Percentiles rank a stretch among this genome's conserved stretches.
Conservation (phyloP, 2,888 invertebrate genomes). For the Ptychoptera albimana region DNA sequence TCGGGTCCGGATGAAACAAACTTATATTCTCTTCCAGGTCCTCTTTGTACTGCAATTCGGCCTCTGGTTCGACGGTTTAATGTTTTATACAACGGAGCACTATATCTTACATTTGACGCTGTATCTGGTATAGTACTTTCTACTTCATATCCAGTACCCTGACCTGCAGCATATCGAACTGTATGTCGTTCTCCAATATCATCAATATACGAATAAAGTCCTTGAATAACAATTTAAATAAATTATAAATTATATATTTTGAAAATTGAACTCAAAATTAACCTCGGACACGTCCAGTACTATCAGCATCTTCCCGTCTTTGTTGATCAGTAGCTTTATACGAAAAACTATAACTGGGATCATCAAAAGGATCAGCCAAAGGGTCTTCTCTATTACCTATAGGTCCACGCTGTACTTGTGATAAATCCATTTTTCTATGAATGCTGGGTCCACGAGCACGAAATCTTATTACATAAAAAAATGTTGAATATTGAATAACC, state of each 20-base stretch:
- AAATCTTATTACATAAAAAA: conserved; percentile 30
- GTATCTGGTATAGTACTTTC: conserved; percentile 50
- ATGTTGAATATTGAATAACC: neutral
- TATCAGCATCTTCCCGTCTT: conserved; percentile 48
- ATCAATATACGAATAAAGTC: conserved; percentile 54
- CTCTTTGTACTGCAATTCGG: conserved; percentile 52
- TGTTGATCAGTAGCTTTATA: conserved; percentile 51
- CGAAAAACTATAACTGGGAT: conserved; percentile 56
- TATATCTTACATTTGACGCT: conserved; percentile 44
- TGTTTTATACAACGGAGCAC: conserved; percentile 43
- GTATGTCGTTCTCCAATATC: conserved; percentile 61
- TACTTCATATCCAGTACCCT: conserved; percentile 60
- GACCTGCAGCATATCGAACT: conserved; percentile 59
- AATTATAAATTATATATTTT: neutral
- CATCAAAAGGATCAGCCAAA: conserved; percentile 58
- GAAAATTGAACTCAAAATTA: conserved; percentile 4
- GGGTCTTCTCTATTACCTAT: conserved; percentile 55
- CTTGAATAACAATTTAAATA: conserved; percentile 22
- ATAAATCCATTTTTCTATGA: conserved; percentile 52
- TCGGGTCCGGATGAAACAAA: conserved; percentile 63
- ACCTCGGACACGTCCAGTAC: conserved; percentile 45
- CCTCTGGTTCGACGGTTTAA: conserved; percentile 45
- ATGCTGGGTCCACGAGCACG: conserved; percentile 62
- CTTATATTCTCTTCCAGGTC: conserved; percentile 51
- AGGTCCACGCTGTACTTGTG: conserved; percentile 47